Conservation (phyloP, 2,113 vertebrate species). For the Salvelinus namaycush region DNA sequence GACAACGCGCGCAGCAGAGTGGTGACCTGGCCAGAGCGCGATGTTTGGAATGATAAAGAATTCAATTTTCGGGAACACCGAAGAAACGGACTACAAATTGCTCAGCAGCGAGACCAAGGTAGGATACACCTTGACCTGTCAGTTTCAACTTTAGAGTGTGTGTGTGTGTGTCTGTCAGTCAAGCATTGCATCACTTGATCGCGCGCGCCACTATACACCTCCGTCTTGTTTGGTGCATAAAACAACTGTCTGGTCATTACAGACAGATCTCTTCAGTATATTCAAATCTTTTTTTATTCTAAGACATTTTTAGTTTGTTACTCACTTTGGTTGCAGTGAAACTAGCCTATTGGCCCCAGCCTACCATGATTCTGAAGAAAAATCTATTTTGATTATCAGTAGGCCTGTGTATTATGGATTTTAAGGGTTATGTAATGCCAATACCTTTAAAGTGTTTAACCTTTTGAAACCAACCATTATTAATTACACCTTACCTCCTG, state of each 20-base stretch:
- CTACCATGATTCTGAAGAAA: no score
- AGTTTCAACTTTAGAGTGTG: neutral
- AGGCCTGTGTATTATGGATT: no score
- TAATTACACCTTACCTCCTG: neutral
- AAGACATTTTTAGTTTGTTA: no score
- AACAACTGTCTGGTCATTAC: neutral
- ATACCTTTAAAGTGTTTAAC: neutral
- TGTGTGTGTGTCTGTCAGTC: neutral
- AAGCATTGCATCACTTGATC: neutral
- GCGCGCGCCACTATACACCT: neutral
- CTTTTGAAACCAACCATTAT: neutral
- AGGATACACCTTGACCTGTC: conserved; percentile 36
- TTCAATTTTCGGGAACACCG: conserved; percentile 83
- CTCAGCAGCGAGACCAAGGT: conserved; percentile 85
- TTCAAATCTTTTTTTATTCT: no score
- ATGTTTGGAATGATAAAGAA: conserved; percentile 93
- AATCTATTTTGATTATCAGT: no score
- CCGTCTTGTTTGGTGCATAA: neutral
- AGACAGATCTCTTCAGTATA: neutral
- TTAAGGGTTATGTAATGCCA: no score
- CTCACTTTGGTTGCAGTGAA: no score
- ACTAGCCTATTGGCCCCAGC: no score
- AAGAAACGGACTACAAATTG: conserved; percentile 82
- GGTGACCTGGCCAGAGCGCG: conserved; percentile 32
- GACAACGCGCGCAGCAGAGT: conserved; percentile 21